A percentile compares a stretch with the other conserved stretches of the same genome.
Conservation (phyloP, 2,888 invertebrate species). For the Thecophora atra region DNA sequence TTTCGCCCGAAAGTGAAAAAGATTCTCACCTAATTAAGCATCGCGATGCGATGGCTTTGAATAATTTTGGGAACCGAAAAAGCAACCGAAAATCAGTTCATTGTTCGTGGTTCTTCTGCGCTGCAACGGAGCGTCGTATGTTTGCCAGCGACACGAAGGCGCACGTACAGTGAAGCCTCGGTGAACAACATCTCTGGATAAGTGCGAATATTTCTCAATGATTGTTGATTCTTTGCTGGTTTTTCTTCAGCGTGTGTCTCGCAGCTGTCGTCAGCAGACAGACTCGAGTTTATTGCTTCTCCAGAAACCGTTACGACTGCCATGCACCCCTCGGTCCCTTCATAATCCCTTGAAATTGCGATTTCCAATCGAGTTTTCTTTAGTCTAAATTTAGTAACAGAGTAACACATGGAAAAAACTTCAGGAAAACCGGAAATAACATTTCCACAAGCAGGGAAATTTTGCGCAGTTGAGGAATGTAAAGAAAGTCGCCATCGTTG, state of each 20-base stretch:
- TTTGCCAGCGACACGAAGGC: no score
- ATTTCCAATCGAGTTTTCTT: no score
- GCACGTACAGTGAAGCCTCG: background rate
- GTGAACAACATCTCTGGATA: no score
- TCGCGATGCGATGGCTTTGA: background rate
- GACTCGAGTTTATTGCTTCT: background rate
- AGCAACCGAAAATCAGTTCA: background rate
- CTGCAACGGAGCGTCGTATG: background rate
- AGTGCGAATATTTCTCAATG: no score
- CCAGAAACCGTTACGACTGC: background rate
- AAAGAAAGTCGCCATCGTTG: background rate
- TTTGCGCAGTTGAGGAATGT: background rate
- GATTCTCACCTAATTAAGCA: conserved; percentile 11
- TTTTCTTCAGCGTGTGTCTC: no score
- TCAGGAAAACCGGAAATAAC: background rate
- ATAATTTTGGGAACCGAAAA: conserved; percentile 21
- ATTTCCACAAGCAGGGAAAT: background rate
- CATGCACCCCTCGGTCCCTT: background rate
- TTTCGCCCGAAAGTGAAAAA: background rate
- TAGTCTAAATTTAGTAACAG: background rate
- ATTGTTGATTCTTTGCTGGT: no score
- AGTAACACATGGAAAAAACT: background rate
- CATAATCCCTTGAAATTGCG: background rate
- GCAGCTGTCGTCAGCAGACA: no score
- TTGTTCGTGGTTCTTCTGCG: background rate